Conservation (phyloP, 2,888 invertebrate genomes). For the Punctoribates punctum region DNA sequence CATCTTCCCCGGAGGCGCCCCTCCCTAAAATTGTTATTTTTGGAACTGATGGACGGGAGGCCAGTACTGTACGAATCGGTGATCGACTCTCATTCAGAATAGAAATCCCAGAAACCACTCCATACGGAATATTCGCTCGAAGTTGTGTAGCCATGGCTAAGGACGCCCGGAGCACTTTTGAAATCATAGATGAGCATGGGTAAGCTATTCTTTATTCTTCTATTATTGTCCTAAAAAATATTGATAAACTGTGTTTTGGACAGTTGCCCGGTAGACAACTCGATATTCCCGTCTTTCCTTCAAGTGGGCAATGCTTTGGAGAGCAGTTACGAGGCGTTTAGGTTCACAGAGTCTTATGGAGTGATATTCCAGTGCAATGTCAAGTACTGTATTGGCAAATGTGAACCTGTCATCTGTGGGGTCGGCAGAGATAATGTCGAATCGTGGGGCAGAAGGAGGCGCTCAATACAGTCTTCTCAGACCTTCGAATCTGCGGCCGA, state of each 20-base stretch:
- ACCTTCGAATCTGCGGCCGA: slow-evolving; percentile 52
- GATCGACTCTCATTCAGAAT: slow-evolving; percentile 91
- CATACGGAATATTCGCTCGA: slow-evolving; percentile 89
- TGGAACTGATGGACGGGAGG: slow-evolving; percentile 78
- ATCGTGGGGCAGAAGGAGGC: slow-evolving; percentile 84
- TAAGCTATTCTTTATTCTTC: slow-evolving; percentile 53
- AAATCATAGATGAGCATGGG: slow-evolving; percentile 93
- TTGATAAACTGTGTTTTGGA: not conserved
- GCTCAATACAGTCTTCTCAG: slow-evolving; percentile 59
- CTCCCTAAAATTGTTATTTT: slow-evolving; percentile 88
- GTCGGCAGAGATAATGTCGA: slow-evolving; percentile 73
- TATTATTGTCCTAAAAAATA: too few relatives aligned
- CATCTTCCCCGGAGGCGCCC: slow-evolving; percentile 89
- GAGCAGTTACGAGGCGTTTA: slow-evolving; percentile 87
- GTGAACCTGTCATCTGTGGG: slow-evolving; percentile 65
- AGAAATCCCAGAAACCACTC: slow-evolving; percentile 93
- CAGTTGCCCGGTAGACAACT: slow-evolving; percentile 84
- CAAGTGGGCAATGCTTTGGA: slow-evolving; percentile 79
- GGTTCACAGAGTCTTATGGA: slow-evolving; percentile 92
- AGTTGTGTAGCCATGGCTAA: slow-evolving; percentile 96
- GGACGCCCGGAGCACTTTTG: slow-evolving; percentile 91
- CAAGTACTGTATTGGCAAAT: slow-evolving; percentile 89
- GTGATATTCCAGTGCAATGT: slow-evolving; percentile 97
- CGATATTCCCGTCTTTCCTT: slow-evolving; percentile 86
- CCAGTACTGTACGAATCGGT: slow-evolving; percentile 89